Evolutionary conservation across 2,888 invertebrate species (phyloP), one percentile per base, ranked within the genome.

Genomic region (Lordiphosa fenestrarum): DNA sequence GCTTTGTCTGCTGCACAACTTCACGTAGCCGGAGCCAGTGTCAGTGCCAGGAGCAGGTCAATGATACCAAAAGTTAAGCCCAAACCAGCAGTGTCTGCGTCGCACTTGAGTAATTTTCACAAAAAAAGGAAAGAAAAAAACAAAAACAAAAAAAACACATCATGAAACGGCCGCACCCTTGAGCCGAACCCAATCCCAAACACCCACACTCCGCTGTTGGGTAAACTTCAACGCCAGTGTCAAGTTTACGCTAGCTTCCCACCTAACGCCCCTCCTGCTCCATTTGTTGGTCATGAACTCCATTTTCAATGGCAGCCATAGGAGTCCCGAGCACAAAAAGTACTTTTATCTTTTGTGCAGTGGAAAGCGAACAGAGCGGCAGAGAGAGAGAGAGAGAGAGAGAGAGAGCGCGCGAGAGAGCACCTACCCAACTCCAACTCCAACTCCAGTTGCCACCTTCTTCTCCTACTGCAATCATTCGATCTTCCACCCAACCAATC

Each of bases 31-130:
- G 47, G 53, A 53, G 50, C 53, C 57, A 58, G 48, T 53, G 59
- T 46, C 48, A 55, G 58, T 46, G 56, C 62, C 62, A 55, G 62
- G 69, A 75, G 69, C 84, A 77, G 81, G 84, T 83, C 81, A 82
- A 82, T 82, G 81, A 82, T 81, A 82, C 81, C 80, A 80, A 77
- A 77, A 80, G 74, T 78, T 78, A 78, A 78, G 56, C 62, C 76
- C 80, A 81, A 51, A 62, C 74, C 67, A 62, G 38, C 59, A 38
- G 41, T 55, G 78, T 82, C 78, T 73, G 78, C 71, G 74, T 75
- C 81, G 77, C 82, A 77, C 82, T 77, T 70, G 69, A 81, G 74
- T 70, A 81, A 72, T 77, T 74, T 82, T 66, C 78, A 81, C 73
- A 72, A 70, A 64, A 68, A 71, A 42, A n/a, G n/a, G n/a, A n/a